Conservation (phyloP, 2,888 invertebrate genomes). For the Teinopalpus imperialis region DNA sequence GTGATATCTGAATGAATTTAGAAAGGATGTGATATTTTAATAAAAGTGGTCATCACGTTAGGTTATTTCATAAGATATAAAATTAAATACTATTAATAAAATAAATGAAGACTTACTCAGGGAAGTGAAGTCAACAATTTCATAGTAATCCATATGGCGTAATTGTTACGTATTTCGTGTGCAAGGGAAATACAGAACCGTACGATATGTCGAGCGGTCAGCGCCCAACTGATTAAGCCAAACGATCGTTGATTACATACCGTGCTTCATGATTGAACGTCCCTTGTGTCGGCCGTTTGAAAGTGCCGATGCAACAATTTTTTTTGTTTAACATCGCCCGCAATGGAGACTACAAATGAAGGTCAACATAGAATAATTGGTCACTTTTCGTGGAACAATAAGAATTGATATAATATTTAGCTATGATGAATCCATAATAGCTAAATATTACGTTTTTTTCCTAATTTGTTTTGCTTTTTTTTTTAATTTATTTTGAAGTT, state of each 20-base stretch:
- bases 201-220: constrained; percentile 50
- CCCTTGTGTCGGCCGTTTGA: constrained; percentile 37
- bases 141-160: constrained; percentile 54
- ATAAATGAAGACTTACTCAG: constrained; percentile 55
- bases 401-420: too few species aligned
- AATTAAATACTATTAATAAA: neutral
- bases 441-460: neutral
- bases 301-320: constrained; percentile 18
- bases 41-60: neutral
- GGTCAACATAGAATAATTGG: too few species aligned
- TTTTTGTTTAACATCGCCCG: constrained; percentile 7
- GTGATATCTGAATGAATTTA: constrained; percentile 9
- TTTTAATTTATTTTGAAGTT: too few species aligned
- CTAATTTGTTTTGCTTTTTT: too few species aligned
- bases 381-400: too few species aligned
- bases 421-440: neutral
- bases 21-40: neutral
- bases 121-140: constrained; percentile 60
- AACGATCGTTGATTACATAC: constrained; percentile 69
- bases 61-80: too few species aligned
- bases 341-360: constrained; percentile 1
- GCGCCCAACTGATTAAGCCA: constrained; percentile 66
- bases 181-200: constrained; percentile 37
- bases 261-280: constrained; percentile 57
- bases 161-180: constrained; percentile 28